Evolutionary conservation across 2,113 vertebrate species (phyloP), one percentile per base, ranked within the genome.

Genomic region (Corapipo altera): DNA sequence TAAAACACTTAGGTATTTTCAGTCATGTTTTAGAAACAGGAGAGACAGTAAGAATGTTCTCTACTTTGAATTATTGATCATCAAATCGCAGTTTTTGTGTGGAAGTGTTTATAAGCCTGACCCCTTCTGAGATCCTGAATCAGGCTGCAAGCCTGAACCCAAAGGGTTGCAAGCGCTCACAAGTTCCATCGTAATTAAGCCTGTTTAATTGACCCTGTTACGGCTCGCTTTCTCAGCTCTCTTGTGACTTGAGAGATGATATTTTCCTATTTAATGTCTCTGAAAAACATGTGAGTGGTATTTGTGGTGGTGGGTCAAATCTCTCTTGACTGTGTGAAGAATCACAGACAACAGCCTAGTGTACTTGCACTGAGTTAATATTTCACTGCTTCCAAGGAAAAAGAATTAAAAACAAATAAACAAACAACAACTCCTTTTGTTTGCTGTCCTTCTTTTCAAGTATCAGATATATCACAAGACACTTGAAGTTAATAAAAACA

Each of bases 391-490:
- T 97, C 66, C 41, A 69, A 92, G 82, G 79, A n/a, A 85, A 93
- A 77, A 90, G 82, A 66, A 64, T 2, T 30, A 55, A 62, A 91
- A 95, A 79, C 48, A 95, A 96, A 96, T 39, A 97, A 97, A 96
- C 59, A 95, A 94, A 97, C 95, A 96, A 96, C 62, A 88, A 77
- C 82, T 90, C 52, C 70, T 96, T 97, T 97, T 96, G 96, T 97
- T 89, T 76, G 27, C 85, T 67, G n/a, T 91, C 70, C 85, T 94
- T 71, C 86, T 88, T 90, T 94, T 88, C 66, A 85, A 94, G 55
- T 85, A 69, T 46, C 82, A 72, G 73, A 76, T 77, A 49, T 19
- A 96, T 94, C 92, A 95, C 95, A 95, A 97, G 88, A 95, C n/a
- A 44, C 22, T 69, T 89, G 39, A 90, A 92, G 69, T 77, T 91